Base-by-base conservation (phyloP, 2,888 invertebrate genomes). In the Ophonus ardosiacus region DNA sequence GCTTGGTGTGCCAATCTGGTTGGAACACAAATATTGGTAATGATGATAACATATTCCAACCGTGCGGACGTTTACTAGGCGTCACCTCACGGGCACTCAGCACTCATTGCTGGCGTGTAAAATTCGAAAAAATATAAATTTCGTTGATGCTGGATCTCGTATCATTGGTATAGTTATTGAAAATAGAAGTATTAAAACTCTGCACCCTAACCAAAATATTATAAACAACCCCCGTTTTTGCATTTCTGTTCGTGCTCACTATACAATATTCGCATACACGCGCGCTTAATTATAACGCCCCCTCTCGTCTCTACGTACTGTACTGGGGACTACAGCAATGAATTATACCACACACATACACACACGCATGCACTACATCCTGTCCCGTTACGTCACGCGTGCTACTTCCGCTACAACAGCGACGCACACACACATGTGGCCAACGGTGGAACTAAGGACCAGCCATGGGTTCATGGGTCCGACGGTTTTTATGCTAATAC, bases 321-420 rank as follows among this genome's bases (percentile, higher is more conserved):
- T 51, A 13, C 10, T 51, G 43, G 4, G 43, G 43, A 8, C 40
- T 15, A 31, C 13, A 21, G 40, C 40, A 56, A 76, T 76, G 57
- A 76, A 76, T 76, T 56, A 56, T 56, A n/a, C 15, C 76, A 31
- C 78, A 24, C 38, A 59, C 78, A 31, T 31, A 78, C 78, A 24
- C 17, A 56, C 31, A 15, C 57, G 10, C 78, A 78, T 56, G 78
- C 78, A 78, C 43, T 81, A 81, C 81, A 81, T 81, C 81, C 81
- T 81, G 81, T 81, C 81, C 81, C 81, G 81, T 81, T 63, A 81
- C 81, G 81, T 81, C 81, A 81, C 63, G 81, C 81, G 81, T 81
- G 59, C 78, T 63, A 65, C 40, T 81, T 81, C 81, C 81, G 81
- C 38, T 15, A 43, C 65, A 65, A 15, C 78, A 78, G 78, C 78